These are phyloP conservation scores for Dreissena polymorpha DNA, from an alignment of 1,140 invertebrate genomes.

Conservation along the genomic window DNA sequence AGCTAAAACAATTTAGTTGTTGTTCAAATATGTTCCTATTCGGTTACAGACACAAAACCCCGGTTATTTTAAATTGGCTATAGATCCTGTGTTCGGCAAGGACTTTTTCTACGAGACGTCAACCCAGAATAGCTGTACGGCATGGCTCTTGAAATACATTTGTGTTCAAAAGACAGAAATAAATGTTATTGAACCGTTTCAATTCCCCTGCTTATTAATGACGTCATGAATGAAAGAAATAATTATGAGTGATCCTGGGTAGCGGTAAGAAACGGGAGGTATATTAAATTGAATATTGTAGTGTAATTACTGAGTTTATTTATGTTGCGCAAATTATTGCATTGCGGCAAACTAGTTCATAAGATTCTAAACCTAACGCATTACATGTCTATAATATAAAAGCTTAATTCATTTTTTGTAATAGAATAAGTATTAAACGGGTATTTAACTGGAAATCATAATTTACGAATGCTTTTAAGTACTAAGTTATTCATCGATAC, in stretches of 20 bases:
- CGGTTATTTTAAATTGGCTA: constrained; percentile 71
- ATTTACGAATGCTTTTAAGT: no score
- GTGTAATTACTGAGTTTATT: background rate
- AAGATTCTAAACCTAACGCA: no score
- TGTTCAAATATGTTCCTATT: constrained; percentile 72
- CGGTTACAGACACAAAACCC: constrained; percentile 74
- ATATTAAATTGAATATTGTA: background rate
- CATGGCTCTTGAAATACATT: constrained; percentile 69
- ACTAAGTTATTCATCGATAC: no score
- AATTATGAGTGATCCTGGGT: constrained; percentile 77
- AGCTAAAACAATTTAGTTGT: constrained; percentile 64
- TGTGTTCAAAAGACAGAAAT: constrained; percentile 71
- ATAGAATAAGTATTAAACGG: no score
- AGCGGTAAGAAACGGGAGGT: constrained; percentile 71
- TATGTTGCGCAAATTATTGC: background rate
- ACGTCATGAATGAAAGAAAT: constrained; percentile 73
- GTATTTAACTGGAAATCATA: no score
- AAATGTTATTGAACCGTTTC: constrained; percentile 74
- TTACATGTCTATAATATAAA: no score
- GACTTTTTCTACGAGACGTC: constrained; percentile 72
- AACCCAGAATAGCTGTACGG: constrained; percentile 66
- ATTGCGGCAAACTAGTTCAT: background rate
- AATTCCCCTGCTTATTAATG: constrained; percentile 70
- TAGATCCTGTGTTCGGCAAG: constrained; percentile 72
- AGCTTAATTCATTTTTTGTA: no score